These are phyloP conservation scores for Heliconius himera DNA, from an alignment of 1,140 invertebrate genomes.

Conservation along the genomic window DNA sequence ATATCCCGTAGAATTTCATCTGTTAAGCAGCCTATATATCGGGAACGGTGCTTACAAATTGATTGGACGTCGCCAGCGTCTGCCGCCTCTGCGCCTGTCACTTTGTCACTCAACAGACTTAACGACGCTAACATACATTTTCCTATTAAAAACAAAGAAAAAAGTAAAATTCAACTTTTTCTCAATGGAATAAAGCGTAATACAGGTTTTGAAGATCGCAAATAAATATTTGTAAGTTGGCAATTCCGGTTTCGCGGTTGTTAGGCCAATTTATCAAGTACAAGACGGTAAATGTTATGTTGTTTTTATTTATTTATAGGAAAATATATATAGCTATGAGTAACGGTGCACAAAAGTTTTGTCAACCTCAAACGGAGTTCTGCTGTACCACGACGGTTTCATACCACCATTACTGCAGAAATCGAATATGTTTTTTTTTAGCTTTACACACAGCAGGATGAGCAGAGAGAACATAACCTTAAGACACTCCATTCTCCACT, in stretches of 20 bases:
- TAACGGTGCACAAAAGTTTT: no score
- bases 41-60: slow-evolving; percentile 68
- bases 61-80: slow-evolving; percentile 57
- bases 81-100: slow-evolving; percentile 61
- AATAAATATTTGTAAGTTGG: slow-evolving; percentile 1
- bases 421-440: neutral
- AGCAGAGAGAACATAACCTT: no score
- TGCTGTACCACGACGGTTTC: no score
- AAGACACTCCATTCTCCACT: no score
- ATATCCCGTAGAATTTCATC: neutral
- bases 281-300: neutral
- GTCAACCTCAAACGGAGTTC: no score
- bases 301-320: neutral
- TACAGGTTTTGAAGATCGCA: neutral
- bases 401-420: neutral
- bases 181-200: slow-evolving; percentile 1
- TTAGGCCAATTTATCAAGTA: slow-evolving; percentile 34
- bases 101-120: slow-evolving; percentile 54
- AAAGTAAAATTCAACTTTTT: slow-evolving; percentile 6
- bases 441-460: no score
- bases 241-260: slow-evolving; percentile 25
- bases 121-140: slow-evolving; percentile 27
- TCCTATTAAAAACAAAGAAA: neutral
- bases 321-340: neutral
- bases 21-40: slow-evolving; percentile 50